Conservation (phyloP, 2,797 vertebrate species). For the Adrianichthys oophorus region DNA sequence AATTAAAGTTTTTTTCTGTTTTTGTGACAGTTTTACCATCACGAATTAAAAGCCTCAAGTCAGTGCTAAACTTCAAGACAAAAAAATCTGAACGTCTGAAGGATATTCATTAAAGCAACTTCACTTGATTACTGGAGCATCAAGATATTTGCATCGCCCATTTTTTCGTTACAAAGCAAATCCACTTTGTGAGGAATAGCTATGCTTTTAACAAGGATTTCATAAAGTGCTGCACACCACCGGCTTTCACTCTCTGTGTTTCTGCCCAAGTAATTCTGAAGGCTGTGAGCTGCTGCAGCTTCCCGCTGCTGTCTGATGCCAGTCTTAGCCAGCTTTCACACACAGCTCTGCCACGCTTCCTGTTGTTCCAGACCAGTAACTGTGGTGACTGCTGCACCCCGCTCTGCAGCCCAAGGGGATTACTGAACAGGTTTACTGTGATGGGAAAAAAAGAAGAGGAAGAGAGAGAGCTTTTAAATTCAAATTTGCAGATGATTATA, state of each 20-base stretch:
- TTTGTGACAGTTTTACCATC: too few relatives aligned
- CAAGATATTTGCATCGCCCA: constrained; percentile 11
- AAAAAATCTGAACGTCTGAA: not conserved
- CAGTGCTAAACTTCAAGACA: too few relatives aligned
- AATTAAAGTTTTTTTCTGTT: too few relatives aligned
- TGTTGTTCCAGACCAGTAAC: constrained; percentile 50
- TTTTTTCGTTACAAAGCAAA: constrained; percentile 1
- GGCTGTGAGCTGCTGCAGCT: constrained; percentile 16
- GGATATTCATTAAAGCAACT: constrained; percentile 1
- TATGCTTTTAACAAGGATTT: constrained; percentile 27
- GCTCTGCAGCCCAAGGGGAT: constrained; percentile 31
- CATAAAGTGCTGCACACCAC: not conserved
- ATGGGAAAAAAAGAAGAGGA: constrained; percentile 16
- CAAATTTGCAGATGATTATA: too few relatives aligned
- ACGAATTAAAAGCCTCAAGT: too few relatives aligned
- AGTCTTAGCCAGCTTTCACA: constrained; percentile 35
- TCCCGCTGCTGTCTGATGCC: constrained; percentile 30
- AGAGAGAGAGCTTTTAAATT: not conserved
- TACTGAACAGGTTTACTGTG: constrained; percentile 27
- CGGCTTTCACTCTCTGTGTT: constrained; percentile 31
- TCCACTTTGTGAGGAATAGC: constrained; percentile 29
- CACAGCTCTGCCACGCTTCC: constrained; percentile 24
- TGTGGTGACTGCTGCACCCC: constrained; percentile 22
- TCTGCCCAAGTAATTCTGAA: constrained; percentile 33
- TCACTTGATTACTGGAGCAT: constrained; percentile 12